phyloP scores from a whole-genome alignment of 2,113 vertebrate genomes.

The Corythornis vintsioides region DNA sequence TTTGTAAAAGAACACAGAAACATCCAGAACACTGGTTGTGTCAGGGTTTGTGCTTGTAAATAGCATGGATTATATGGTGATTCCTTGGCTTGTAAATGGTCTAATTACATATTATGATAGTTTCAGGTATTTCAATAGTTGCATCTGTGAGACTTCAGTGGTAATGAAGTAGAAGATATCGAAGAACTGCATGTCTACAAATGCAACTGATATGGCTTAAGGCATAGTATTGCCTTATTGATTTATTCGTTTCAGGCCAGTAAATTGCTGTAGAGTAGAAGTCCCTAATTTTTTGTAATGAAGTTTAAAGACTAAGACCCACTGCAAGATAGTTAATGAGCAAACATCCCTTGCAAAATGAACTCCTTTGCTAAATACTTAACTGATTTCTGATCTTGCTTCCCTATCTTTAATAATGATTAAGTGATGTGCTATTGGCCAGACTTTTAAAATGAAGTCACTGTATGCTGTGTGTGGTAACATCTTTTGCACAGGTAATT shows the following conservation, averaged over 20 bases:
- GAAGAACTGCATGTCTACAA: not conserved
- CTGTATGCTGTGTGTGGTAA: not conserved
- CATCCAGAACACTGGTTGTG: not conserved
- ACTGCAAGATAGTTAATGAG: not conserved
- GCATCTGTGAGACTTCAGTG: not conserved
- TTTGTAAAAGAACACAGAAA: not conserved
- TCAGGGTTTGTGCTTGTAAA: not conserved
- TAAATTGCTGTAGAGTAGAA: constrained; percentile 15
- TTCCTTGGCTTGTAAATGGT: not conserved
- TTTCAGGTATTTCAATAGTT: constrained; percentile 15
- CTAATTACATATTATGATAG: not conserved
- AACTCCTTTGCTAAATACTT: not conserved
- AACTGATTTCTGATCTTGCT: not conserved
- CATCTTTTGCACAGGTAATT: not conserved
- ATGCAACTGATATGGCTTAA: not conserved
- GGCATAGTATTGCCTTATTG: not conserved
- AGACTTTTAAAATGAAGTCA: not conserved
- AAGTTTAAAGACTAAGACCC: not conserved
- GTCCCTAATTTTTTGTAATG: not conserved
- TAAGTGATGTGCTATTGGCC: not conserved
- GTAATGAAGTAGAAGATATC: not conserved
- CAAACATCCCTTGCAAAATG: not conserved
- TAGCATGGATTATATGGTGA: not conserved
- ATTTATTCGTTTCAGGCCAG: constrained; percentile 28
- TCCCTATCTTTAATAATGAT: not conserved